A percentile compares a stretch with the other conserved stretches of the same genome.
Evolutionary conservation across 2,113 vertebrate species (phyloP).

Genomic region (Gymnarchus niloticus): DNA sequence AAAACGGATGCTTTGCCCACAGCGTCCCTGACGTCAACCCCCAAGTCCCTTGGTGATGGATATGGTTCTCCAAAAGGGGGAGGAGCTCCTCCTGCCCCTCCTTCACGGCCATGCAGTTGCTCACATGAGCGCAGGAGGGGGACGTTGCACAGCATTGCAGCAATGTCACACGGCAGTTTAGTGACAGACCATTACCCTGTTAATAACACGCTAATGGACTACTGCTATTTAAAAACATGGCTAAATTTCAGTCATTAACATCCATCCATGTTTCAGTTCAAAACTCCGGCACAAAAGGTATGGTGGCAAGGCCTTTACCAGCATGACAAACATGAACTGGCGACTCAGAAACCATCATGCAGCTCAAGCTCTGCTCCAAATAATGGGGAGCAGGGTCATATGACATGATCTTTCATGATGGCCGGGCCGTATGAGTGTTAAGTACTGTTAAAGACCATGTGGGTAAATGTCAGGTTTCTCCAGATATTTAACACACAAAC

Average conservation of each 20-base stretch:
- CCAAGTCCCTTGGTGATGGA: background rate
- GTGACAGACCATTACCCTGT: conserved; percentile 76
- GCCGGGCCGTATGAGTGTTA: conserved; percentile 25
- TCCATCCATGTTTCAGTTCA: conserved; percentile 55
- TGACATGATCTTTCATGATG: background rate
- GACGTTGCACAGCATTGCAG: conserved; percentile 34
- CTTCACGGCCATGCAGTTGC: background rate
- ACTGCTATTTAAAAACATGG: conserved; percentile 71
- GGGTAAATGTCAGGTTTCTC: background rate
- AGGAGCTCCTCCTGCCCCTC: background rate
- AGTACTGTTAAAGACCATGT: conserved; percentile 27
- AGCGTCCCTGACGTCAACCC: background rate
- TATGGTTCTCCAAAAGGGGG: background rate
- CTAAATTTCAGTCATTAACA: conserved; percentile 68
- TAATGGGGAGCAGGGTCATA: background rate
- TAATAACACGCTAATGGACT: conserved; percentile 76
- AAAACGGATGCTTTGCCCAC: background rate
- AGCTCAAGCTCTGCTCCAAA: no score
- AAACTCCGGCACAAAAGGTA: conserved; percentile 47
- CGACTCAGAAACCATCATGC: conserved; percentile 27
- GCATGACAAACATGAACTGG: conserved; percentile 41
- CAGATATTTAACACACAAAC: background rate
- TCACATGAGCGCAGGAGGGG: background rate
- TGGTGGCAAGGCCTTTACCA: conserved; percentile 44
- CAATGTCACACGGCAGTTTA: conserved; percentile 70